Evolutionary conservation across 2,797 vertebrate species (phyloP), one percentile per base, ranked within the genome.

Genomic region (Vespertilio murinus): DNA sequence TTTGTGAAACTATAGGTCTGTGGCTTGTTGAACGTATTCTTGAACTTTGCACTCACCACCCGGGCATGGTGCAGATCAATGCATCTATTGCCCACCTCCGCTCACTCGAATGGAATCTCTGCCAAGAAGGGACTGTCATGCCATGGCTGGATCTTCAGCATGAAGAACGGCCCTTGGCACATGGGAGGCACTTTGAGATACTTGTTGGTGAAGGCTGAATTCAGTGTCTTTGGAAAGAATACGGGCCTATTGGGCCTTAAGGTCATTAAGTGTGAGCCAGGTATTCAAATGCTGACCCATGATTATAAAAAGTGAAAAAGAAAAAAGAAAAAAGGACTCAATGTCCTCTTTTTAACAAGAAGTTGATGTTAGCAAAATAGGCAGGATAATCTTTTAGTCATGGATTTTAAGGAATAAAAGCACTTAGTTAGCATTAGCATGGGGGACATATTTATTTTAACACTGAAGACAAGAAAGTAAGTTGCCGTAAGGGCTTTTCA

Each of bases 301-400:
- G 8, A 85, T 35, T n/a, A 16, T 47, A 71, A 88, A 95, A 85
- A 52, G 22, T 80, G n/a, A 90, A 49, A 78, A 91, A 77, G 20
- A 33, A 64, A n/a, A 88, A 33, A 59, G 89, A 77, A 35, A 88
- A 45, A 82, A 92, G 77, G n/a, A 25, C 20, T n/a, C n/a, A 73
- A 30, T 17, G 65, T 95, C 20, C 33, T 70, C 20, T 79, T 95
- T 35, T 93, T 54, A 78, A 77, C 22, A 65, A 79, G 71, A 92
- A 70, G 45, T 25, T 45, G 28, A 40, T 74, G 8, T 45, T 79
- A 56, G 71, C 17, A 30, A 61, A 83, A 71, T 79, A 90, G 56
- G 67, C 8, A 84, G 45, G 40, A 40, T 67, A 52, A 77, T 69
- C 10, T 82, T 94, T 70, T 56, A 65, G 14, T 91, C 30, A 67